phyloP scores from a whole-genome alignment of 92 coral and sea anemone genomes.

The Porites rus region DNA sequence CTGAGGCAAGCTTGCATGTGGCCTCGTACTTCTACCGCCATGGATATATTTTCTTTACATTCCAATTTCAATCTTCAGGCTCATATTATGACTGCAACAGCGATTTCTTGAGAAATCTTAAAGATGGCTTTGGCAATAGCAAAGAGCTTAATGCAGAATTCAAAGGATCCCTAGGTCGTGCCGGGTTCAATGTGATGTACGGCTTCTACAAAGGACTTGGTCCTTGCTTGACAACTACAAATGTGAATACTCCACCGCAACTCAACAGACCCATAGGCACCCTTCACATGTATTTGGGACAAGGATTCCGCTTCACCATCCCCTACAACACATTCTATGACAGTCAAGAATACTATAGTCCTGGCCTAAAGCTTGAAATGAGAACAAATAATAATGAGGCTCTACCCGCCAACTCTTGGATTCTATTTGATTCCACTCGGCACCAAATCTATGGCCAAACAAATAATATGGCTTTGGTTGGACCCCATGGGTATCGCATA shows the following conservation, averaged over 20 bases:
- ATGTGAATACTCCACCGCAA: conserved; percentile 58
- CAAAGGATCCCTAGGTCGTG: conserved; percentile 39
- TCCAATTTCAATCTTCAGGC: conserved; percentile 60
- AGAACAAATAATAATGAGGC: conserved; percentile 60
- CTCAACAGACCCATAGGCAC: conserved; percentile 19
- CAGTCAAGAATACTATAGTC: conserved; percentile 80
- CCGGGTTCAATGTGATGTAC: conserved; percentile 63
- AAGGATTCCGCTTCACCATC: conserved; percentile 42
- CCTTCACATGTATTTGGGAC: conserved; percentile 6
- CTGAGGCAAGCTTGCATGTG: conserved; percentile 55
- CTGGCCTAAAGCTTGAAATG: conserved; percentile 72
- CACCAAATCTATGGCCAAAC: conserved; percentile 81
- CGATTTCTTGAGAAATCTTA: conserved; percentile 31
- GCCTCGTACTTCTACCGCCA: conserved; percentile 47
- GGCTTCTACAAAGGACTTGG: conserved; percentile 65
- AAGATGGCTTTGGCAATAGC: conserved; percentile 57
- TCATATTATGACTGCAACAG: conserved; percentile 51
- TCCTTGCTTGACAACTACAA: conserved; percentile 48
- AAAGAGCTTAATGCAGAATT: conserved; percentile 62
- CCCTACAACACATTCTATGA: conserved; percentile 80
- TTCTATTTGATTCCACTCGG: conserved; percentile 56
- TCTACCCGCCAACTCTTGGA: conserved; percentile 76
- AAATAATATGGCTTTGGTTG: conserved; percentile 20
- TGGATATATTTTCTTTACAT: conserved; percentile 60
- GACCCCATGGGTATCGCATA: conserved; percentile 64